Base-by-base conservation (phyloP, 2,888 invertebrate genomes). In the Abrostola tripartita region DNA sequence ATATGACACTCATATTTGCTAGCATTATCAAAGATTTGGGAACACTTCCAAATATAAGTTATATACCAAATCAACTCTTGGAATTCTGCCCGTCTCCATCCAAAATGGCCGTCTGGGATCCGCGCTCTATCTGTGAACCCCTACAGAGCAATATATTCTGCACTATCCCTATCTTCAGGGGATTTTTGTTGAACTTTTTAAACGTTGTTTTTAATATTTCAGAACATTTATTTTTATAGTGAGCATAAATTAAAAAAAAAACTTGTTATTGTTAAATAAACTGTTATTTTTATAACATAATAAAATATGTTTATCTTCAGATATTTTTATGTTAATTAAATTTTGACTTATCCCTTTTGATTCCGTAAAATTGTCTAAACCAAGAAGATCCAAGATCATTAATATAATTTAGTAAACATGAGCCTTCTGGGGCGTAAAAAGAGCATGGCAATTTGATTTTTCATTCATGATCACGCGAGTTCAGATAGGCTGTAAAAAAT, bases 61-160 rank as follows among this genome's bases (percentile, higher is more conserved):
- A 71, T 73, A 79, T 54, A 56, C 60, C 61, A 82, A 83, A 85
- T 84, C 81, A 81, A 76, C 65, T 79, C 65, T 88, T 88, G 88
- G 88, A 87, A 78, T 69, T 65, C 60, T 86, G 87, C 87, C 88
- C 86, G 76, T 68, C 63, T 77, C 55, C 57, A 49, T 56, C 11
- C 76, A 24, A 78, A 76, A 78, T 65, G 63, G 71, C 68, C 76
- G 75, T 79, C 72, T 82, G 73, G 68, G 63, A 62, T 64, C 36
- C 54, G 24, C 60, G 51, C 62, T 56, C 57, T 61, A 72, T 78
- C 73, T 65, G 47, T 52, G 55, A 68, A 5, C 57, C 69, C 62
- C 65, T 50, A 37, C 40, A 54, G 64, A 35, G 52, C 52, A 59
- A 76, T 79, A 74, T 63, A 69, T 71, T 74, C 9, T 56, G 36